Evolutionary conservation across 1,140 invertebrate species (phyloP), one percentile per base, ranked within the genome.

Genomic region (Drosophila sp.): DNA sequence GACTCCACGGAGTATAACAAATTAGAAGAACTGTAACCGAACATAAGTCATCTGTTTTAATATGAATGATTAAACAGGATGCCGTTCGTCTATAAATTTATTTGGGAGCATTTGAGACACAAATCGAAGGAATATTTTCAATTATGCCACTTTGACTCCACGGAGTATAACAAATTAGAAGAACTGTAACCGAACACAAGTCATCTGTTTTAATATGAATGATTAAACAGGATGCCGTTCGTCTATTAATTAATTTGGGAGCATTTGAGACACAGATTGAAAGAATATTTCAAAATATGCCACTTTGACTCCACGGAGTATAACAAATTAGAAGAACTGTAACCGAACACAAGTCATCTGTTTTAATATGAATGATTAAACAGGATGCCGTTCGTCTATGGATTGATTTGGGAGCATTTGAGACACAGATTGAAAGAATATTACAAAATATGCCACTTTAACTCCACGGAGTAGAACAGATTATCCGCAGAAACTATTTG

Each of bases 361-460:
- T 29, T 51, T 21, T 62, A 61, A 61, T 54, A 67, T 72, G 14
- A 64, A 2, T 8, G 38, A 48, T 56, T 64, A 58, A 53, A 57
- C 67, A 71, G 67, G 34, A 63, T 71, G 67, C 67, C 67, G 67
- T 62, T 63, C 50, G 67, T 25, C 50, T 21, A 25, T 40, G 0
- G 0, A 4, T 71, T 71, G 3, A 34, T 71, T 9, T 71, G 11
- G 67, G 67, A 63, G 67, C 21, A 41, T 71, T 56, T 62, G 57
- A 71, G 57, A 62, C 57, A 71, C 41, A 63, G 21, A 41, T n/a
- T 8, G 29, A 27, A 45, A 9, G 0, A 6, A 7, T 14, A 29
- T 0, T 51, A 27, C 18, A 2, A 34, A 45, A 9, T 77, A 79
- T 76, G 67, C 54, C 76, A 84, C 76, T 82, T 84, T 82, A 36